A percentile compares a stretch with the other conserved stretches of the same genome.
phyloP scores from a whole-genome alignment of 2,113 vertebrate genomes.

The Psittacula cyanocephala region DNA sequence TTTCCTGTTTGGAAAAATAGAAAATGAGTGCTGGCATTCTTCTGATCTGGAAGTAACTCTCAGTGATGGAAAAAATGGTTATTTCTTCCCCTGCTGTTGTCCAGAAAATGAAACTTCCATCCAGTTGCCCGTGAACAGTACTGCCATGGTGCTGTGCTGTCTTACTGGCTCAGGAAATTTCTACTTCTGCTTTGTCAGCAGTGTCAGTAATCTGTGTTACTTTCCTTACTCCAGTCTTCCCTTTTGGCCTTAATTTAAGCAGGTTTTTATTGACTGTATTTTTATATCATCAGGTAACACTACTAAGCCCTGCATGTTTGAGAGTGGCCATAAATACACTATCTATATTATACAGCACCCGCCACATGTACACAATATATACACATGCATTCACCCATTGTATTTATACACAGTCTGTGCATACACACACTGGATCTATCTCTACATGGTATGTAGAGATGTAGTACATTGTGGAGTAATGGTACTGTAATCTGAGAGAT shows the following conservation, averaged over 20 bases:
- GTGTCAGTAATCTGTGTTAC: not conserved
- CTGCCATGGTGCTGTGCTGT: not conserved
- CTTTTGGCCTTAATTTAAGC: not conserved
- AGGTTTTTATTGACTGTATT: not conserved
- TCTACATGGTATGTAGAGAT: not conserved
- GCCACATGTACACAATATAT: not conserved
- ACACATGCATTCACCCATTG: not conserved
- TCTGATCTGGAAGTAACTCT: not conserved
- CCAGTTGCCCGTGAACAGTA: not conserved
- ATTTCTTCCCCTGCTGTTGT: not conserved
- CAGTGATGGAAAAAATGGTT: not conserved
- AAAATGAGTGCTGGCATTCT: not conserved
- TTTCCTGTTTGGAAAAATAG: not conserved
- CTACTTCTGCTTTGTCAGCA: not conserved
- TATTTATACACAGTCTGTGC: not conserved
- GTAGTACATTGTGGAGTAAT: not conserved
- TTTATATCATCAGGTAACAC: not conserved
- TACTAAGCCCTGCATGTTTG: not conserved
- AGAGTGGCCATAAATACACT: not conserved
- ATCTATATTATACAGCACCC: not conserved
- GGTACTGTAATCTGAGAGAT: not conserved
- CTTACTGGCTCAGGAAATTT: not conserved
- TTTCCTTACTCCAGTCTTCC: not conserved
- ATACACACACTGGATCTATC: not conserved
- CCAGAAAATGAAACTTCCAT: not conserved